Evolutionary conservation across 1,140 invertebrate genomes (phyloP), one percentile per base, ranked within the genome.

Genomic region (Ganaspis sp.): DNA sequence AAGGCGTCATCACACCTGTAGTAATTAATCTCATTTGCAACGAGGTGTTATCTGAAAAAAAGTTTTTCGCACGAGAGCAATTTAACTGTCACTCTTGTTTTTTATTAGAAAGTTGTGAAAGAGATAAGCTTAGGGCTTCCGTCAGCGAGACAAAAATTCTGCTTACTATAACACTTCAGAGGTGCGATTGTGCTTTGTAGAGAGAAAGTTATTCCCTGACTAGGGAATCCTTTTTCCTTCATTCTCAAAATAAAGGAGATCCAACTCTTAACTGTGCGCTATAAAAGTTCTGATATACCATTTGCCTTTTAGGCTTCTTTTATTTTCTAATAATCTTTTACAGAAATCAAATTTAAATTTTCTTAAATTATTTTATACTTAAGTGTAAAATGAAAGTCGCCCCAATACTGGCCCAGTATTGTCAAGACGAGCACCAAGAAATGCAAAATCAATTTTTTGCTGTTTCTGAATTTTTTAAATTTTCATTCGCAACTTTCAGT

Each of bases 91-190:
- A 29, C 26, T 64, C 0, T 8, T 26, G 1, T 54, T 54, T 54
- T 54, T 64, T 64, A 29, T 64, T 64, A 54, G 9, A 34, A 64
- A 64, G 58, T 64, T 64, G 26, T 21, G 58, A 29, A 34, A 9
- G 21, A 64, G 58, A 64, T 64, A 64, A 64, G 58, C 58, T 64
- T 11, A 34, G 23, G 26, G 58, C 26, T 64, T 64, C 58, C 23
- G 58, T 64, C 12, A 64, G 26, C 58, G 23, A 64, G 58, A 64
- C 23, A 15, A 64, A 64, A 64, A 34, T 64, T 64, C 23, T 64
- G 58, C 58, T 64, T 64, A 64, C 58, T 29, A 8, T 64, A 29
- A 64, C 58, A 64, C 12, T 64, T 64, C 11, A 64, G 23, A 34
- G 58, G 12, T 64, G 29, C 23, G 58, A 64, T 29, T 29, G 58